Base-by-base conservation (phyloP, 2,888 invertebrate genomes). In the Callosobruchus maculatus region DNA sequence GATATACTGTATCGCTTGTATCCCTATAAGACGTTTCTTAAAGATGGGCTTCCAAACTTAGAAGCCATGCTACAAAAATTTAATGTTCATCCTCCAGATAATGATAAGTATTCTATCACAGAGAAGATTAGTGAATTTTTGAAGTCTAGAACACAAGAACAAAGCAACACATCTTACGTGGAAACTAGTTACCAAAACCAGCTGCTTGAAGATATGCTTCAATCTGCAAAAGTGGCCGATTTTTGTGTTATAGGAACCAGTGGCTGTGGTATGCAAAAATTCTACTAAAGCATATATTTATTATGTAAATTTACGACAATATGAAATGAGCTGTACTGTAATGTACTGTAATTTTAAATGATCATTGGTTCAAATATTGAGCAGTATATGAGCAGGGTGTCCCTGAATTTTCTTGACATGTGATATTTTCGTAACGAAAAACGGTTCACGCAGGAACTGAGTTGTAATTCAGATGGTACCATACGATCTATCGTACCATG, bases 231-330 rank as follows among this genome's bases (percentile, higher is more conserved):
- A 75, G 92, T 92, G 0, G 91, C 93, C 0, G 98, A 98, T 88
- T 92, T 97, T 81, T 97, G 97, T 86, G 86, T 98, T 31, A 90
- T 98, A 80, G 93, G 98, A 71, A 93, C 95, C 75, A 93, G 93
- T 88, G 98, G 98, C 67, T 96, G 97, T 83, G 98, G 98, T 49
- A 49, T 49, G 49, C 13, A 49, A 49, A 49, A 7, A 26, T 26
- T 26, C 7, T 7, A 26, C 7, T 26, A 2, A 26, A 26, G 26
- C 26, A 26, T 26, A 26, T 26, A 26, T 26, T 26, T 26, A 26
- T n/a, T n/a, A n/a, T n/a, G n/a, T n/a, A n/a, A n/a, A n/a, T n/a
- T n/a, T n/a, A n/a, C n/a, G n/a, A n/a, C n/a, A n/a, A n/a, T n/a
- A n/a, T n/a, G n/a, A n/a, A n/a, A n/a, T n/a, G n/a, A n/a, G n/a